Evolutionary conservation across 2,888 invertebrate species (phyloP).

Genomic region (Drosophila prolongata): DNA sequence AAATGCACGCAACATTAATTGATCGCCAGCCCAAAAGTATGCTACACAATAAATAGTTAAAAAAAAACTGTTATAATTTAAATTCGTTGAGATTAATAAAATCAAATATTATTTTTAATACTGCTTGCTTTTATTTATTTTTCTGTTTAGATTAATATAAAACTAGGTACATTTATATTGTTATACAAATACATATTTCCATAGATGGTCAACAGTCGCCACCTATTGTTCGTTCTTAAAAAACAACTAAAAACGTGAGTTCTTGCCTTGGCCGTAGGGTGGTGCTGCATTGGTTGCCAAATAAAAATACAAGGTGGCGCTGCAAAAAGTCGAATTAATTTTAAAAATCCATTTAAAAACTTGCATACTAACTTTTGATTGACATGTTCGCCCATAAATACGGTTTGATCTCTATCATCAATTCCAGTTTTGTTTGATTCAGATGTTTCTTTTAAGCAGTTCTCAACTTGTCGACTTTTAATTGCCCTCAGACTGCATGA

Average conservation of each 20-base stretch:
- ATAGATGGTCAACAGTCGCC: not conserved
- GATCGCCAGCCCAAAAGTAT: too few species aligned
- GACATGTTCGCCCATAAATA: conserved; percentile 82
- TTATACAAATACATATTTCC: too few species aligned
- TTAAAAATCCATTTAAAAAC: not conserved
- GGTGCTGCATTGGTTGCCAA: conserved; percentile 80
- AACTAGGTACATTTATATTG: too few species aligned
- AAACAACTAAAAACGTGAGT: conserved; percentile 19
- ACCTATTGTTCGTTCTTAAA: not conserved
- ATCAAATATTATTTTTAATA: too few species aligned
- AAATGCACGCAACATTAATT: too few species aligned
- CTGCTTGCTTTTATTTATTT: too few species aligned
- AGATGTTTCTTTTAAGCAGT: conserved; percentile 24
- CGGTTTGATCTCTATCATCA: conserved; percentile 41
- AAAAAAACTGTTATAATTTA: too few species aligned
- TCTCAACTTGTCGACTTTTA: conserved; percentile 38
- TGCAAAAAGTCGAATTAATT: conserved; percentile 32
- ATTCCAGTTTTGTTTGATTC: not conserved
- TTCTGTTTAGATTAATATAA: too few species aligned
- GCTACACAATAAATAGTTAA: too few species aligned
- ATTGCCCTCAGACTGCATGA: conserved; percentile 74
- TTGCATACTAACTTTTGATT: conserved; percentile 66
- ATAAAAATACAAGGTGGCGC: conserved; percentile 78
- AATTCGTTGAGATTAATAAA: too few species aligned
- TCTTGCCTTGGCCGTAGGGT: conserved; percentile 79